phyloP scores from a whole-genome alignment of 2,888 invertebrate genomes.

The Hedychridium roseum region DNA sequence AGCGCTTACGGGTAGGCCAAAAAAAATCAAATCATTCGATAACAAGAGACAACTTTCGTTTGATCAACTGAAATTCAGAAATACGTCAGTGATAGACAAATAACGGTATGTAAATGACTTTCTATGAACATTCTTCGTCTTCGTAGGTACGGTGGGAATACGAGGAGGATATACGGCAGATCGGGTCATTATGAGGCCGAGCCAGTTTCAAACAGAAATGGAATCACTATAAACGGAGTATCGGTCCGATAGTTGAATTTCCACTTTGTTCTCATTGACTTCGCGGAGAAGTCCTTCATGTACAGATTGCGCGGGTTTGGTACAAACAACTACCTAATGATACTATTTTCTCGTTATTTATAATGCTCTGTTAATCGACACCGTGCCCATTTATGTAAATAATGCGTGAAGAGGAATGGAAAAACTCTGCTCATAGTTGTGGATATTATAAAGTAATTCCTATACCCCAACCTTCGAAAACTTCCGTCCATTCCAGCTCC shows the following conservation, averaged over 20 bases:
- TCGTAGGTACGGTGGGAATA: constrained; percentile 51
- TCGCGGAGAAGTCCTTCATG: not conserved
- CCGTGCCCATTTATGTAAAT: constrained; percentile 34
- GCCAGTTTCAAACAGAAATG: constrained; percentile 69
- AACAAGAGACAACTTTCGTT: not conserved
- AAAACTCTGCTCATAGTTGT: no score
- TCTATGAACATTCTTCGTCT: no score
- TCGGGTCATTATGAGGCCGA: constrained; percentile 72
- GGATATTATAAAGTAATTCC: no score
- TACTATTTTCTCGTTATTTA: constrained; percentile 34
- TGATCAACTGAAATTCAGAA: no score
- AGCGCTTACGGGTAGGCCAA: constrained; percentile 55
- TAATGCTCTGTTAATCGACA: constrained; percentile 18
- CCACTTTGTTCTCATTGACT: not conserved
- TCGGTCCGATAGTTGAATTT: constrained; percentile 74
- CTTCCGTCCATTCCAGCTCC: no score
- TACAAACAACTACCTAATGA: constrained; percentile 2
- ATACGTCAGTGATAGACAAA: no score
- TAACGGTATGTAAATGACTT: no score
- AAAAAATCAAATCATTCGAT: not conserved
- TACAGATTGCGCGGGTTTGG: constrained; percentile 3
- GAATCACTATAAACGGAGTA: constrained; percentile 89
- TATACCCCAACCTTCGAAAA: no score
- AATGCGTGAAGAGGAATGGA: constrained; percentile 7
- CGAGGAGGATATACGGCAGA: constrained; percentile 54